Base-by-base conservation (phyloP, 2,888 invertebrate genomes). In the Trypoxylon attenuatum region DNA sequence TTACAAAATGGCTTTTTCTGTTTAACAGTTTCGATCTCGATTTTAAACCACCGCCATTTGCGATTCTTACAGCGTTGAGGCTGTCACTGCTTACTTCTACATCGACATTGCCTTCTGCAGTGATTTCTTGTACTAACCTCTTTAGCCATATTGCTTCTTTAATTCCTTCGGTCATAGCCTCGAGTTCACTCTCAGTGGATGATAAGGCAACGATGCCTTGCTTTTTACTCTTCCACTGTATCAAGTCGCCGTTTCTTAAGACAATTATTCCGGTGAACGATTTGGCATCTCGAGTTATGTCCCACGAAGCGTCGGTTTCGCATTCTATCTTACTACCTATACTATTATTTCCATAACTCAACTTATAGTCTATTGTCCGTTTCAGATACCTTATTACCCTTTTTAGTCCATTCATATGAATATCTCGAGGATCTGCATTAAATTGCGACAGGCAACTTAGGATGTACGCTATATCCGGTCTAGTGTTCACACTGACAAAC, bases 391-490 rank as follows among this genome's bases (percentile, higher is more conserved):
- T 19, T 2, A 60, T 0, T 2, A 55, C 3, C 6, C 39, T 3
- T 8, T 61, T 55, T 10, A 61, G 13, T 4, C 38, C 45, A 1
- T 19, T 3, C 51, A 62, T 51, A 5, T 62, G 46, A 0, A 39
- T 41, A 0, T 15, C 22, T 41, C 21, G 55, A 5, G 61, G 19
- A 6, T 60, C 38, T n/a, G 18, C 43, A 3, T 54, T 60, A 1
- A 41, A 60, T 38, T 54, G 60, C 0, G 50, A 56, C 3, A 61
- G 15, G 8, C 27, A 56, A 8, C 39, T 56, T 2, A 39, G 0
- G 1, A 15, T 3, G 38, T 19, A 47, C 0, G 47, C n/a, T 19
- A 47, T 25, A n/a, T n/a, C n/a, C n/a, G n/a, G n/a, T n/a, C n/a
- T n/a, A n/a, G n/a, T n/a, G n/a, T n/a, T n/a, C n/a, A n/a, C n/a